These are phyloP conservation scores for Antennarius maculatus DNA, from an alignment of 2,797 vertebrate genomes.

Conservation along the genomic window DNA sequence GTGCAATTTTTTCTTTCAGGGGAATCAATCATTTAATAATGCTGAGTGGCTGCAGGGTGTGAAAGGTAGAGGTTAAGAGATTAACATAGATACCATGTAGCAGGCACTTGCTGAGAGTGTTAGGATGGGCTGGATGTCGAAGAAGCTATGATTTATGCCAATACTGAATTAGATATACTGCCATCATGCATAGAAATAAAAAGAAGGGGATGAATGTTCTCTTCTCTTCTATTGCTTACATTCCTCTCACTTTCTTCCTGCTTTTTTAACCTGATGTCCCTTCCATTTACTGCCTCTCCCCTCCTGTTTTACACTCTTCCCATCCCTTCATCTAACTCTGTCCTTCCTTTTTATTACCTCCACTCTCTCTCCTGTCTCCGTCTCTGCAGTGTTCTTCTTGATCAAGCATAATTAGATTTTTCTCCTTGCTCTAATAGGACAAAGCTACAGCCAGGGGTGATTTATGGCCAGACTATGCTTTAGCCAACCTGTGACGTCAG, in stretches of 20 bases:
- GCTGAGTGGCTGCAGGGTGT: conserved; percentile 54
- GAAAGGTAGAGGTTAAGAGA: conserved; percentile 73
- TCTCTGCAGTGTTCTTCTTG: conserved; percentile 77
- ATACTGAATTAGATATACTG: conserved; percentile 45
- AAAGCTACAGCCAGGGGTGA: conserved; percentile 78
- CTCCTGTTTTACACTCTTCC: conserved; percentile 55
- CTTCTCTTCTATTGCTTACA: conserved; percentile 5
- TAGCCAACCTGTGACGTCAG: conserved; percentile 71
- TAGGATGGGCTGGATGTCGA: conserved; percentile 46
- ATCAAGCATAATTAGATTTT: conserved; percentile 84
- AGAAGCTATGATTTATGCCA: conserved; percentile 67
- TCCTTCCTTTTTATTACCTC: conserved; percentile 74
- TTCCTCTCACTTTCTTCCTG: conserved; percentile 12
- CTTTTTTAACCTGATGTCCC: conserved; percentile 39
- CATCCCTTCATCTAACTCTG: conserved; percentile 55
- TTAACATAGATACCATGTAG: conserved; percentile 69
- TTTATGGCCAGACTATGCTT: conserved; percentile 77
- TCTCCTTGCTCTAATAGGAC: conserved; percentile 82
- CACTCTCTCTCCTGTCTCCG: conserved; percentile 57
- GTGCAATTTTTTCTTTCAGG: conserved; percentile 41
- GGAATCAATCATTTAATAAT: conserved; percentile 64
- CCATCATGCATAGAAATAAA: conserved; percentile 49
- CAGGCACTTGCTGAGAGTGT: conserved; percentile 49
- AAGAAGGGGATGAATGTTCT: conserved; percentile 17
- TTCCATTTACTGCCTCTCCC: conserved; percentile 40